Evolutionary conservation across 2,113 vertebrate genomes (phyloP).

Genomic region (Megaceryle maxima): DNA sequence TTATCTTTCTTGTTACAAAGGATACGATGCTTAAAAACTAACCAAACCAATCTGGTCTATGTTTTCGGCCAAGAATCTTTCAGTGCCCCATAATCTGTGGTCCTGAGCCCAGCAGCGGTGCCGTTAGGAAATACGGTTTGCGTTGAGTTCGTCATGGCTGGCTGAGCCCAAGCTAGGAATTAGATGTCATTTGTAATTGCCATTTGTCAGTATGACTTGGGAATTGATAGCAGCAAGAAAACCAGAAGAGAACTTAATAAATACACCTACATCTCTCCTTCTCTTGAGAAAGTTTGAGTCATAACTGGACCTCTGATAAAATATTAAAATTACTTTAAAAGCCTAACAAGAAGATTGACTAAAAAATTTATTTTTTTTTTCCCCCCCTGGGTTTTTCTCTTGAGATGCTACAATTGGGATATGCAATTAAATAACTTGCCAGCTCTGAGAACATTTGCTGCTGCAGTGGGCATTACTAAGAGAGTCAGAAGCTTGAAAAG

Average conservation of each 20-base stretch:
- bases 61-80: conserved; percentile 33
- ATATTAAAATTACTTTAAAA: neutral
- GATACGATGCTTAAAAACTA: neutral
- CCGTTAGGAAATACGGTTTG: neutral
- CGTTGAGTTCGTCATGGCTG: neutral
- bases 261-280: neutral
- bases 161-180: conserved; percentile 30
- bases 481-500: neutral
- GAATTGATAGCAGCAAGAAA: conserved; percentile 28
- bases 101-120: neutral
- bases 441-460: neutral
- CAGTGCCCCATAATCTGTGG: neutral
- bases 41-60: neutral
- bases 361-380: neutral
- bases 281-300: neutral
- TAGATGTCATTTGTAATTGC: conserved; percentile 49
- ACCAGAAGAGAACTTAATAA: neutral
- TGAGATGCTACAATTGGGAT: neutral
- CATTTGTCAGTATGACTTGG: conserved; percentile 37
- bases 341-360: neutral
- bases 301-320: neutral
- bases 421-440: neutral
- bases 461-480: neutral
- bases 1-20: neutral
- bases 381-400: neutral